Conservation (phyloP, 2,797 vertebrate genomes). For the Tauraco hartlaubi region DNA sequence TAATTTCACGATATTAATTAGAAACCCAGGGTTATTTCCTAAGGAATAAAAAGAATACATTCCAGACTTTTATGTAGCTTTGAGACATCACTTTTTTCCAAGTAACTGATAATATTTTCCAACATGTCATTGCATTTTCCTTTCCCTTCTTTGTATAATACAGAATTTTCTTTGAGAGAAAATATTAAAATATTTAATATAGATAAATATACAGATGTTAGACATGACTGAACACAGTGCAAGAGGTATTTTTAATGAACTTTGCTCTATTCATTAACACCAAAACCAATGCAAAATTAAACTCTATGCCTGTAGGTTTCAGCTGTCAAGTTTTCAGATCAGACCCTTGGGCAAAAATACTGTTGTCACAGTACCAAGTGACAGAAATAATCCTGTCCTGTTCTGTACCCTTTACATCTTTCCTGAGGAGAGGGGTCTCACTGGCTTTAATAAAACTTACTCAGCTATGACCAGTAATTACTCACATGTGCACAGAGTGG, state of each 20-base stretch:
- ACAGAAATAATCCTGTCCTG: neutral
- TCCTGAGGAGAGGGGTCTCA: neutral
- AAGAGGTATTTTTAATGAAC: neutral
- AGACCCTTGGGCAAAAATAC: neutral
- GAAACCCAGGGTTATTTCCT: constrained; percentile 72
- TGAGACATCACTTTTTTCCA: constrained; percentile 48
- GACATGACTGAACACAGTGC: neutral
- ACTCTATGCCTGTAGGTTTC: neutral
- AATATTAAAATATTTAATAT: neutral
- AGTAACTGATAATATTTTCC: neutral
- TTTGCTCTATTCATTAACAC: neutral
- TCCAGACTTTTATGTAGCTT: constrained; percentile 51
- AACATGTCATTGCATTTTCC: neutral
- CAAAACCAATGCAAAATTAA: neutral
- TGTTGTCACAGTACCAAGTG: neutral
- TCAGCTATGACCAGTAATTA: neutral
- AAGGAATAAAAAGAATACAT: constrained; percentile 72
- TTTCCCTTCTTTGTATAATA: neutral
- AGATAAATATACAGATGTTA: neutral
- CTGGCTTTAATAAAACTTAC: neutral
- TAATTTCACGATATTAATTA: constrained; percentile 77
- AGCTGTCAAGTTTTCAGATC: neutral
- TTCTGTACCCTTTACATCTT: neutral
- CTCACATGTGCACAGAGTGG: neutral
- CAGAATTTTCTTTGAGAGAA: neutral